Conservation (phyloP, 2,113 vertebrate genomes). For the Phoxinus phoxinus region DNA sequence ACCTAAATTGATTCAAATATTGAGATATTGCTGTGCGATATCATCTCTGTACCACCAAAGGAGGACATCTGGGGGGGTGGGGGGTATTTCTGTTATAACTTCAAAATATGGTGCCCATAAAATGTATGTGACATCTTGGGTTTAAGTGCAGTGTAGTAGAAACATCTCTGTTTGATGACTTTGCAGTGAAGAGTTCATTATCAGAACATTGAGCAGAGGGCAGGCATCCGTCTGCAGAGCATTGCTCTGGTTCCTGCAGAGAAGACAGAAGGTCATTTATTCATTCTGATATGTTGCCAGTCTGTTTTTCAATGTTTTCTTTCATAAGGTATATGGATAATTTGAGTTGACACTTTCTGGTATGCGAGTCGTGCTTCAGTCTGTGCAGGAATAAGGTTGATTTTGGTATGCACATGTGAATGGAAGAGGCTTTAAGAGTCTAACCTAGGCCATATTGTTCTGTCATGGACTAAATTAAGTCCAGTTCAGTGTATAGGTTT, state of each 20-base stretch:
- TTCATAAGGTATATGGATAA: not conserved
- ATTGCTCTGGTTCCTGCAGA: not conserved
- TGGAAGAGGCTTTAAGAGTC: not conserved
- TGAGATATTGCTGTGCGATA: constrained; percentile 22
- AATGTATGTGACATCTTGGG: constrained; percentile 16
- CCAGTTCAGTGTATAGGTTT: not conserved
- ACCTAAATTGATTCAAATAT: not conserved
- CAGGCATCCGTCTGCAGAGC: constrained; percentile 8
- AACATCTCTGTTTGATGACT: constrained; percentile 13
- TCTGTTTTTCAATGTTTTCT: constrained; percentile 7
- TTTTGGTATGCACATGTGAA: not conserved
- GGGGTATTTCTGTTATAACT: constrained; percentile 1
- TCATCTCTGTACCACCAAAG: not conserved
- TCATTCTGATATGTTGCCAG: not conserved
- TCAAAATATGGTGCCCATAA: not conserved
- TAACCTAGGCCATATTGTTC: constrained; percentile 17
- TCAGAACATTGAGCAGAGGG: constrained; percentile 11
- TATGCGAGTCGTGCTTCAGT: not conserved
- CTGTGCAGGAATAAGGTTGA: constrained; percentile 3
- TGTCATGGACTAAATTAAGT: not conserved
- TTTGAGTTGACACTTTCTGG: not conserved
- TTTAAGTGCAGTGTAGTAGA: constrained; percentile 20
- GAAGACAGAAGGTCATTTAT: constrained; percentile 18
- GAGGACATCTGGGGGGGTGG: not conserved
- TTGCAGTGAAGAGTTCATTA: constrained; percentile 27